These are phyloP conservation scores for Tiliacea citrago DNA, from an alignment of 2,888 invertebrate species.

Conservation along the genomic window DNA sequence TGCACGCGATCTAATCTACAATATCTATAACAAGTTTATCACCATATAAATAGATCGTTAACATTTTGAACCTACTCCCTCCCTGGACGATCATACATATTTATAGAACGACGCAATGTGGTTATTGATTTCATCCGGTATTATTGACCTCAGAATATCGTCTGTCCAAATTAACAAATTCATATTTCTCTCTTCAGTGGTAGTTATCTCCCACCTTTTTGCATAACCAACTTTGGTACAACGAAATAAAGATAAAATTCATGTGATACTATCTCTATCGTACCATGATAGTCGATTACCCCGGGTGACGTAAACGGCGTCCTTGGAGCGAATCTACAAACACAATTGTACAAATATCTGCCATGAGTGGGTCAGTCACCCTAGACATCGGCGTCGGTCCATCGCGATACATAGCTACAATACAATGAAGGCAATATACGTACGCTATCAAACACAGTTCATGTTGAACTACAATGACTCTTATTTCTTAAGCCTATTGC, in stretches of 20 bases:
- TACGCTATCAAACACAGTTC: slow-evolving; percentile 57
- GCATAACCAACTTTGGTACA: slow-evolving; percentile 65
- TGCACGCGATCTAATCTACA: slow-evolving; percentile 62
- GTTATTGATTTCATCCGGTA: slow-evolving; percentile 69
- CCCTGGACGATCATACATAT: slow-evolving; percentile 47
- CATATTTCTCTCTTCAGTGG: slow-evolving; percentile 35
- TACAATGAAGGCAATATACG: slow-evolving; percentile 38
- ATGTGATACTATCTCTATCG: slow-evolving; percentile 64
- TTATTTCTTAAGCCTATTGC: slow-evolving; percentile 44
- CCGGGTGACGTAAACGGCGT: slow-evolving; percentile 85
- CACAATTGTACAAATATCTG: slow-evolving; percentile 87
- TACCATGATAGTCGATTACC: slow-evolving; percentile 74
- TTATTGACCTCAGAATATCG: slow-evolving; percentile 72
- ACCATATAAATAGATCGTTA: slow-evolving; percentile 54
- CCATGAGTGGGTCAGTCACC: slow-evolving; percentile 84
- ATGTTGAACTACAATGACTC: slow-evolving; percentile 68
- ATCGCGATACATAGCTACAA: slow-evolving; percentile 54
- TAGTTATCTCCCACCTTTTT: slow-evolving; percentile 40
- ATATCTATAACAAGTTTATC: slow-evolving; percentile 54
- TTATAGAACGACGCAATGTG: slow-evolving; percentile 47
- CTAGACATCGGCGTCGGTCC: slow-evolving; percentile 64
- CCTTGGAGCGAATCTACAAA: slow-evolving; percentile 87
- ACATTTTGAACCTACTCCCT: slow-evolving; percentile 48
- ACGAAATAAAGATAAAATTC: slow-evolving; percentile 73
- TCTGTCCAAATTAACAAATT: slow-evolving; percentile 55